These are phyloP conservation scores for Phthorimaea operculella DNA, from an alignment of 1,140 invertebrate genomes.

Conservation along the genomic window DNA sequence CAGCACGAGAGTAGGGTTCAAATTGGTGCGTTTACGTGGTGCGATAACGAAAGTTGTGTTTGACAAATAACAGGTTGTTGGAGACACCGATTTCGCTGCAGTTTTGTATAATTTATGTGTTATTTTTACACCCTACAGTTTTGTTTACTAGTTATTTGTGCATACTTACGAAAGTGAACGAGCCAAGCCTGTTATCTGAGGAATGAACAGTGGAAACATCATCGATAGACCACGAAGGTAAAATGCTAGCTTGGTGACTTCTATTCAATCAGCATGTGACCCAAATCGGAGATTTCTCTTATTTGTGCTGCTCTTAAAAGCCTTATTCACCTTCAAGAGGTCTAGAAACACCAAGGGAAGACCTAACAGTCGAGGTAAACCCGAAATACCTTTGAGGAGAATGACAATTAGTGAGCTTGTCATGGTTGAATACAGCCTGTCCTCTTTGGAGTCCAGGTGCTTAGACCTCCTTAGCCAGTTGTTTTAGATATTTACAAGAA, in stretches of 20 bases:
- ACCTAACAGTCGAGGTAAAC: not conserved
- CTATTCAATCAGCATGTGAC: slow-evolving; percentile 70
- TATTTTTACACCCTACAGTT: slow-evolving; percentile 29
- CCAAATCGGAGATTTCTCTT: slow-evolving; percentile 70
- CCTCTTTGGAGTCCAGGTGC: slow-evolving; percentile 36
- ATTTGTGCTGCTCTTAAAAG: slow-evolving; percentile 37
- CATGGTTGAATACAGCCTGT: slow-evolving; percentile 51
- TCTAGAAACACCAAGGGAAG: not conserved
- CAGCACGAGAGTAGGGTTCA: slow-evolving; percentile 26
- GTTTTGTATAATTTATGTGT: slow-evolving; percentile 42
- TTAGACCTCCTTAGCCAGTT: slow-evolving; percentile 10
- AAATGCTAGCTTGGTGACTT: slow-evolving; percentile 29
- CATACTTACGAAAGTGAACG: slow-evolving; percentile 14
- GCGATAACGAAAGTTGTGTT: slow-evolving; percentile 45
- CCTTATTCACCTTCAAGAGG: slow-evolving; percentile 14
- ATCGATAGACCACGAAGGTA: slow-evolving; percentile 9
- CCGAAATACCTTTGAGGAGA: not conserved
- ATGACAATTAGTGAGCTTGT: slow-evolving; percentile 40
- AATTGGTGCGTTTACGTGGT: slow-evolving; percentile 48
- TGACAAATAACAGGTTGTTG: slow-evolving; percentile 66
- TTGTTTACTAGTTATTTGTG: slow-evolving; percentile 14
- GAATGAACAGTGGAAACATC: slow-evolving; percentile 10
- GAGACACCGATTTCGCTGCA: slow-evolving; percentile 59
- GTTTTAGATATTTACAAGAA: not conserved
- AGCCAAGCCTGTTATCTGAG: slow-evolving; percentile 6